A percentile compares a stretch with the other conserved stretches of the same genome.
Evolutionary conservation across 2,797 vertebrate species (phyloP).

Genomic region (Chaenodraco wilsoni): DNA sequence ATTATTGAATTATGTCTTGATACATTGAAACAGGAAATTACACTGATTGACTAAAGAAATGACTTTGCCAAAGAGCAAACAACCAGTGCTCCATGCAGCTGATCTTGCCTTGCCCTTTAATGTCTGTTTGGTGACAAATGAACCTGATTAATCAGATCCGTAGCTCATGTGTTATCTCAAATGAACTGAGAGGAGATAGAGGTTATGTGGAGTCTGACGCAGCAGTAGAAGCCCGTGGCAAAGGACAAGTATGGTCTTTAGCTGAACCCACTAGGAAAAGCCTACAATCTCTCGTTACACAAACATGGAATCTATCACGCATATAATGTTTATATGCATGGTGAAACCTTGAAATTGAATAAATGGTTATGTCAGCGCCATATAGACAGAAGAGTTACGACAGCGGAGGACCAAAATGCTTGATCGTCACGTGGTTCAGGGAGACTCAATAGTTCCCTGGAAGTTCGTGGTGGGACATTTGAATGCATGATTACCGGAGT

Average conservation of each 20-base stretch:
- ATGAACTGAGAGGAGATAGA: constrained; percentile 26
- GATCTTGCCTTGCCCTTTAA: constrained; percentile 44
- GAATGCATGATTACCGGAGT: no score
- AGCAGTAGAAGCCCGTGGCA: not conserved
- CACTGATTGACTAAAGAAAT: not conserved
- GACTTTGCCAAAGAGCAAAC: not conserved
- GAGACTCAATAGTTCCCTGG: no score
- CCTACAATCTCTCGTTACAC: not conserved
- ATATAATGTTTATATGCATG: not conserved
- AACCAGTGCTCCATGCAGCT: not conserved
- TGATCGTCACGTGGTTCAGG: no score
- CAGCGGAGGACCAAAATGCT: no score
- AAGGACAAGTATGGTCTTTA: constrained; percentile 8
- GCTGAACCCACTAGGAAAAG: not conserved
- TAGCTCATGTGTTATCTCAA: constrained; percentile 37
- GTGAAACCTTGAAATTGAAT: no score
- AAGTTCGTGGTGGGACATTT: no score
- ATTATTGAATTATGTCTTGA: not conserved
- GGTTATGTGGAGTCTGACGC: constrained; percentile 17
- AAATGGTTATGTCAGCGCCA: no score
- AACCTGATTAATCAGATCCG: constrained; percentile 41
- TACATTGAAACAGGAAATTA: not conserved
- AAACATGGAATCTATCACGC: not conserved
- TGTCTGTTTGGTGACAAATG: constrained; percentile 40
- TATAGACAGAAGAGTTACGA: no score